Evolutionary conservation across 2,888 invertebrate species (phyloP).

Genomic region (Macrosoma leucophasiata): DNA sequence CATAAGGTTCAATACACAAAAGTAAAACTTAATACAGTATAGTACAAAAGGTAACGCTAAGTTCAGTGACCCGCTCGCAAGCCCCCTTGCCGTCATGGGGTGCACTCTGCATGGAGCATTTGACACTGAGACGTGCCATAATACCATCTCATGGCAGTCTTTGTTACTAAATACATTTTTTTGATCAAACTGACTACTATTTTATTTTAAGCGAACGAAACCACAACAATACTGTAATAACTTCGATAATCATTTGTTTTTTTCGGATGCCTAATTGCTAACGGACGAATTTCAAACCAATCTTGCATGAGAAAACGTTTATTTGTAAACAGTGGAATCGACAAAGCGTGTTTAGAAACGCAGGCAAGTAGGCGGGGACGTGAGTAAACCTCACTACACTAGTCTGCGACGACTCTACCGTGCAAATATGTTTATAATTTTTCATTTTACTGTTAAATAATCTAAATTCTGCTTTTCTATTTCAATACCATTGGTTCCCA

Average conservation of each 20-base stretch:
- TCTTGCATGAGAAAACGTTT: constrained; percentile 34
- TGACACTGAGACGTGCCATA: constrained; percentile 27
- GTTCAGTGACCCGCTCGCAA: constrained; percentile 65
- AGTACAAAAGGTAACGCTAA: constrained; percentile 20
- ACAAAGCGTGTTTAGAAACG: constrained; percentile 58
- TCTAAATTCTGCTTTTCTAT: too few relatives aligned
- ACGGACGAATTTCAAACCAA: constrained; percentile 39
- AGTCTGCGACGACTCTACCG: too few relatives aligned
- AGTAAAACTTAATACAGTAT: not conserved
- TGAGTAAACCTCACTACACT: too few relatives aligned
- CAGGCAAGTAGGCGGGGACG: constrained; percentile 36
- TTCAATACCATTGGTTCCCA: too few relatives aligned
- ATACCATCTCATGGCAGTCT: constrained; percentile 34
- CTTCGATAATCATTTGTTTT: constrained; percentile 19
- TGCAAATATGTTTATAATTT: too few relatives aligned
- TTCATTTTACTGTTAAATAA: too few relatives aligned
- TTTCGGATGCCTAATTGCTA: constrained; percentile 35
- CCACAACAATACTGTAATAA: too few relatives aligned
- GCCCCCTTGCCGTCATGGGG: constrained; percentile 64
- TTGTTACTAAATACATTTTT: too few relatives aligned
- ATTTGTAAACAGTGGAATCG: constrained; percentile 52
- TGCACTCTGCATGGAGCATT: constrained; percentile 42
- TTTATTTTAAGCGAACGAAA: too few relatives aligned
- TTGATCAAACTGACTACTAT: too few relatives aligned
- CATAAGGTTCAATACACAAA: not conserved